Evolutionary conservation across 2,113 vertebrate genomes (phyloP).

Genomic region (Lepidothrix coronata): DNA sequence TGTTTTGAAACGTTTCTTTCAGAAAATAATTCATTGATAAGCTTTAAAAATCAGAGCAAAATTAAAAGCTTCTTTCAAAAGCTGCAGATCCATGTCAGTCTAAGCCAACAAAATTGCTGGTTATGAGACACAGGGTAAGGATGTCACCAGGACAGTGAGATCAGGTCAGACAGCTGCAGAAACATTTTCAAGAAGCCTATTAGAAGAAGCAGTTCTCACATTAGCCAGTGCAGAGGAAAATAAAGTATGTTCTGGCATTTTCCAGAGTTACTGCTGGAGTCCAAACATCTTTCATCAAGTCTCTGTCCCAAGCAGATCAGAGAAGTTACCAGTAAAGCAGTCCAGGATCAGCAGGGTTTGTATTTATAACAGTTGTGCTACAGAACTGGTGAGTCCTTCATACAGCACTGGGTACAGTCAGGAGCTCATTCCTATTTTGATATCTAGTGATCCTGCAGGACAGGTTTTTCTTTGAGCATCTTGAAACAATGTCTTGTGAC

Average conservation of each 20-base stretch:
- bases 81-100: fast-evolving
- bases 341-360: neutral
- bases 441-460: neutral
- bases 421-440: neutral
- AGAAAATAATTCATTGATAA: neutral
- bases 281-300: neutral
- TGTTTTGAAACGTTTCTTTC: neutral
- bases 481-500: neutral
- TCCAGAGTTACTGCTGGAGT: neutral
- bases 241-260: neutral
- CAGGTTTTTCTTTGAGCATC: neutral
- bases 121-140: neutral
- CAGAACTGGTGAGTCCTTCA: neutral
- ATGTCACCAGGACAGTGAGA: neutral
- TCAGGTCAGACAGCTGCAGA: neutral
- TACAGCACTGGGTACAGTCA: neutral
- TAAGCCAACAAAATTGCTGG: neutral
- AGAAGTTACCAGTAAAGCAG: neutral
- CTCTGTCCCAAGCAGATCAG: neutral
- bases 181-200: neutral
- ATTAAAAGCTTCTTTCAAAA: neutral
- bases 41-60: neutral
- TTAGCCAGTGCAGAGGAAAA: neutral
- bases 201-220: neutral
- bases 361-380: fast-evolving